These are phyloP conservation scores for Zaprionus lineosus DNA, from an alignment of 2,888 invertebrate species.

Conservation along the genomic window DNA sequence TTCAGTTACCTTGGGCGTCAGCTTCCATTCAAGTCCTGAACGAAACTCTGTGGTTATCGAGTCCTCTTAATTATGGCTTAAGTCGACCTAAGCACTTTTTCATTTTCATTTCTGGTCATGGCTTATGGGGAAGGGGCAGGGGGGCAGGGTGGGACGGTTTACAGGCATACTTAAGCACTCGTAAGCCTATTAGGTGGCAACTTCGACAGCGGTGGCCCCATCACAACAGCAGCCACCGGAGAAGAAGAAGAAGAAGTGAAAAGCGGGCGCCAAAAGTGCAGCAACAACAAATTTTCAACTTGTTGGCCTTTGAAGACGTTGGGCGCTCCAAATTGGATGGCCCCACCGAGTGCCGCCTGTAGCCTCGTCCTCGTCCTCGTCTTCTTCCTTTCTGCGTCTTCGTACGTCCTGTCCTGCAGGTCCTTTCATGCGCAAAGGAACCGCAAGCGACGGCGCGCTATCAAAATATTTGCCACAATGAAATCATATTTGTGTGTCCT, in stretches of 20 bases:
- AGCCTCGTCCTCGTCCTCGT: neutral
- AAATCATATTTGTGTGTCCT: slow-evolving; percentile 64
- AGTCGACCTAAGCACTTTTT: slow-evolving; percentile 21
- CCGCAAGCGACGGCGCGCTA: slow-evolving; percentile 55
- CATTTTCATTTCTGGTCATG: neutral
- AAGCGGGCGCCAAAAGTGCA: slow-evolving; percentile 56
- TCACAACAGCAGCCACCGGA: slow-evolving; percentile 24
- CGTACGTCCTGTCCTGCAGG: too few species aligned
- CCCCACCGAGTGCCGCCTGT: slow-evolving; percentile 10
- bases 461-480: slow-evolving; percentile 78
- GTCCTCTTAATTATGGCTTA: slow-evolving; percentile 20
- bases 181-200: slow-evolving; percentile 52
- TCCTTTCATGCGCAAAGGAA: too few species aligned
- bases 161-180: slow-evolving; percentile 38
- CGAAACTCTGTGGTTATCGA: neutral
- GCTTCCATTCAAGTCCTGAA: too few species aligned
- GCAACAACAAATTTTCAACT: slow-evolving; percentile 45
- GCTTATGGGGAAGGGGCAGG: too few species aligned
- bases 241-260: slow-evolving; percentile 10
- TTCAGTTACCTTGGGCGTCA: too few species aligned
- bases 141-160: too few species aligned
- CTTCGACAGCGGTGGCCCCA: slow-evolving; percentile 50
- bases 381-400: neutral
- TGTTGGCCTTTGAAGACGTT: slow-evolving; percentile 68
- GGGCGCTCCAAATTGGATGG: slow-evolving; percentile 30